These are phyloP conservation scores for Heliconius hewitsoni DNA, from an alignment of 1,140 invertebrate genomes.

Conservation along the genomic window DNA sequence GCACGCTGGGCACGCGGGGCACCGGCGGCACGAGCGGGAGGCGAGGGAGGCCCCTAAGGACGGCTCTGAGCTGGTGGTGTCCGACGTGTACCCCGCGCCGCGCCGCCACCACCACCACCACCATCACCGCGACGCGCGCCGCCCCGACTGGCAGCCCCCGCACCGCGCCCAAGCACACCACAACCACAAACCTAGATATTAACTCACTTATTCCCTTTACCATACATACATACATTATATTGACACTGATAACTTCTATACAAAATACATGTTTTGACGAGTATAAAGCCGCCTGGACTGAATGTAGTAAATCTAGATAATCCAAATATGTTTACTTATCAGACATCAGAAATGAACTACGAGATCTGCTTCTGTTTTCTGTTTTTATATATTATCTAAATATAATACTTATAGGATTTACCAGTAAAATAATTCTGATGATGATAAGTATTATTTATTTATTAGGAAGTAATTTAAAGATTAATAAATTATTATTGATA, in stretches of 20 bases:
- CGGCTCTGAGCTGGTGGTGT: conserved; percentile 90
- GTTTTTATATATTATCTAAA: not conserved
- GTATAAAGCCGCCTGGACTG: conserved; percentile 15
- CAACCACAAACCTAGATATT: conserved; percentile 76
- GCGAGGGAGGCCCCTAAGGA: conserved; percentile 82
- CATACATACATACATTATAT: not conserved
- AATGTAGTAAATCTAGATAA: conserved; percentile 20
- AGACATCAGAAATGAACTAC: conserved; percentile 4
- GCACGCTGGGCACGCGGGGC: conserved; percentile 50
- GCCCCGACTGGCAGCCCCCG: conserved; percentile 67
- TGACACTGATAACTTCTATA: not conserved
- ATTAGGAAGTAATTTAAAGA: conserved; percentile 8
- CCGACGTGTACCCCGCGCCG: conserved; percentile 83
- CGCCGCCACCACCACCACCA: conserved; percentile 90
- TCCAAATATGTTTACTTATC: conserved; percentile 28
- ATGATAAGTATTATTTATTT: conserved; percentile 16
- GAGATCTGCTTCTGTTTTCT: not conserved
- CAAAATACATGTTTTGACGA: not conserved
- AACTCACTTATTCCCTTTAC: conserved; percentile 17
- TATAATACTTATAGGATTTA: not conserved
- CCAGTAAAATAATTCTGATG: conserved; percentile 16
- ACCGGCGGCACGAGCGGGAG: conserved; percentile 56
- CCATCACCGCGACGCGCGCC: conserved; percentile 84
- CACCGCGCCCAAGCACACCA: conserved; percentile 62
- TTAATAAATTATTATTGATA: not conserved